Evolutionary conservation across 2,888 invertebrate genomes (phyloP).

Genomic region (Ptilodon capucinus): DNA sequence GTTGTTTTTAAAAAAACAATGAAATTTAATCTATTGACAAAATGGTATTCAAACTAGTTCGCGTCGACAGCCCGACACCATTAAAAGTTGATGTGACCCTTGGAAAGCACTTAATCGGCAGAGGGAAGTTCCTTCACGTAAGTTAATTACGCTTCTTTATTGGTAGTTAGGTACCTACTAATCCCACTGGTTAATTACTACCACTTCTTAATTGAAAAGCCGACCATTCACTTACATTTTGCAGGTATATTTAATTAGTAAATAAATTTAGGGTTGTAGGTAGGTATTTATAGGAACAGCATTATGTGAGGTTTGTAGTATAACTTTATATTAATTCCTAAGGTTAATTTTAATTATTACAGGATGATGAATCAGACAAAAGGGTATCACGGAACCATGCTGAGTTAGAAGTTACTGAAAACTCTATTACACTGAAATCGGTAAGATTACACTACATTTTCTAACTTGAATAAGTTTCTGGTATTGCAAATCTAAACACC

Average conservation of each 20-base stretch:
- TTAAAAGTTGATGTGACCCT: constrained; percentile 50
- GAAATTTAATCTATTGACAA: constrained; percentile 5
- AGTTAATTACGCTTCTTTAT: too few relatives aligned
- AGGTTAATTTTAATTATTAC: constrained; percentile 33
- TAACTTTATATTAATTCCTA: background rate
- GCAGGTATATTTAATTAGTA: too few relatives aligned
- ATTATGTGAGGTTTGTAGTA: too few relatives aligned
- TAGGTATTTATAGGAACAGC: too few relatives aligned
- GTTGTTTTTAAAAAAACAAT: constrained; percentile 1
- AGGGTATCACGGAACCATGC: constrained; percentile 80
- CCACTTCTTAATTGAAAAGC: too few relatives aligned
- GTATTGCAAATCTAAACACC: too few relatives aligned
- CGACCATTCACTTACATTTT: too few relatives aligned
- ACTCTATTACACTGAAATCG: constrained; percentile 65
- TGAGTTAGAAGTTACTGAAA: constrained; percentile 57
- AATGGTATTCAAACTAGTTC: constrained; percentile 66
- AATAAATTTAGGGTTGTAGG: too few relatives aligned
- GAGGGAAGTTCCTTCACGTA: constrained; percentile 65
- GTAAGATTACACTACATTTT: constrained; percentile 35
- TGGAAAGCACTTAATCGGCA: constrained; percentile 62
- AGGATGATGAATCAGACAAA: constrained; percentile 71
- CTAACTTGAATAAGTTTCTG: constrained; percentile 13
- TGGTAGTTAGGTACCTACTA: too few relatives aligned
- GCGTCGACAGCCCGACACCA: constrained; percentile 50
- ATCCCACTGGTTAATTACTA: too few relatives aligned